These are phyloP conservation scores for Lasioglossum lativentre DNA, from an alignment of 2,888 invertebrate genomes.

Conservation along the genomic window DNA sequence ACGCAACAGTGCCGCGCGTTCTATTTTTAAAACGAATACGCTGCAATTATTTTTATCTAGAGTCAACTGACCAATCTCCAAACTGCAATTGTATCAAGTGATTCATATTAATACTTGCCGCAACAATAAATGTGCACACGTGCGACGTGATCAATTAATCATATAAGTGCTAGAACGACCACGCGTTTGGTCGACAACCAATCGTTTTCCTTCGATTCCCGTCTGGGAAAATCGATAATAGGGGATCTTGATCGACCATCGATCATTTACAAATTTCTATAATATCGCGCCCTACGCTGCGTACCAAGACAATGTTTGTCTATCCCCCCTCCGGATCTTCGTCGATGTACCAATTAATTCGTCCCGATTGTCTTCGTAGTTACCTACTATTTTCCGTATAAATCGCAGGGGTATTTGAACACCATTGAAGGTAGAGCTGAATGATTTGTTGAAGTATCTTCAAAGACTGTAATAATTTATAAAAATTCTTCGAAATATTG, in stretches of 20 bases:
- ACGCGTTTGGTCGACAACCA: slow-evolving; percentile 45
- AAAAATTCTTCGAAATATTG: neutral
- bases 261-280: neutral
- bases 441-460: neutral
- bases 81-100: slow-evolving; percentile 50
- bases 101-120: slow-evolving; percentile 60
- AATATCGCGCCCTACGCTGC: neutral
- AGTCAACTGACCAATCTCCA: slow-evolving; percentile 55
- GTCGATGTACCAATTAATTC: neutral
- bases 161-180: slow-evolving; percentile 54
- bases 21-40: slow-evolving; percentile 41
- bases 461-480: neutral
- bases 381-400: too few species aligned
- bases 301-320: neutral
- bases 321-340: neutral
- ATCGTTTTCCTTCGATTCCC: slow-evolving; percentile 25
- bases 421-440: too few species aligned
- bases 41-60: slow-evolving; percentile 54
- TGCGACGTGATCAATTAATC: slow-evolving; percentile 67
- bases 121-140: slow-evolving; percentile 60
- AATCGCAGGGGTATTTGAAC: neutral
- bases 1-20: slow-evolving; percentile 18
- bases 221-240: neutral
- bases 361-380: neutral
- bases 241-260: slow-evolving; percentile 8